A percentile compares a stretch with the other conserved stretches of the same genome.
Conservation (phyloP, 2,888 invertebrate genomes). For the Rotaria socialis region DNA sequence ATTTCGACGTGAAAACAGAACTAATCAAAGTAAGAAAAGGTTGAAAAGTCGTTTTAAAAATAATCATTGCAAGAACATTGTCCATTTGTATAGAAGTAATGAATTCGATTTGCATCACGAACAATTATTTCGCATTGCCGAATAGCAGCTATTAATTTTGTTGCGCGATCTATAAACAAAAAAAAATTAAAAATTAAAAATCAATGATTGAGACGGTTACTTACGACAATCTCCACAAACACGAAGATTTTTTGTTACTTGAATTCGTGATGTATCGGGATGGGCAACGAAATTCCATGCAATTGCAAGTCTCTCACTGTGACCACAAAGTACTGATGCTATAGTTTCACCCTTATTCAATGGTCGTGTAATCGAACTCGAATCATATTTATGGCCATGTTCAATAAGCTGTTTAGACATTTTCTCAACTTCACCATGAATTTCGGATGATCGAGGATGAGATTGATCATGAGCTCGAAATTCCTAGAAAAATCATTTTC, state of each 20-base stretch:
- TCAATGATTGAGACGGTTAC: too few relatives aligned
- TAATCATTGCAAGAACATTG: background rate
- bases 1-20: background rate
- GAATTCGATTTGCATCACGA: conserved; percentile 26
- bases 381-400: background rate
- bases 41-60: background rate
- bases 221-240: conserved; percentile 1
- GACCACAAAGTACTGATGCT: background rate
- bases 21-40: background rate
- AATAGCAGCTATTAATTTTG: background rate
- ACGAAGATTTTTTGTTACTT: background rate
- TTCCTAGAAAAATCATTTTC: background rate
- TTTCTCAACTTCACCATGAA: background rate
- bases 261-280: background rate
- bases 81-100: conserved; percentile 6
- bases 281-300: background rate
- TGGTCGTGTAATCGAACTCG: background rate
- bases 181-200: background rate
- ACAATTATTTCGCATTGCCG: background rate
- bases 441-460: background rate
- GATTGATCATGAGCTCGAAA: conserved; percentile 4
- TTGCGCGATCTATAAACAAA: background rate
- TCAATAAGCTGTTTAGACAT: background rate
- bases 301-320: background rate
- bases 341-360: background rate